Evolutionary conservation across 2,888 invertebrate genomes (phyloP).

Genomic region (Maniola hyperantus): DNA sequence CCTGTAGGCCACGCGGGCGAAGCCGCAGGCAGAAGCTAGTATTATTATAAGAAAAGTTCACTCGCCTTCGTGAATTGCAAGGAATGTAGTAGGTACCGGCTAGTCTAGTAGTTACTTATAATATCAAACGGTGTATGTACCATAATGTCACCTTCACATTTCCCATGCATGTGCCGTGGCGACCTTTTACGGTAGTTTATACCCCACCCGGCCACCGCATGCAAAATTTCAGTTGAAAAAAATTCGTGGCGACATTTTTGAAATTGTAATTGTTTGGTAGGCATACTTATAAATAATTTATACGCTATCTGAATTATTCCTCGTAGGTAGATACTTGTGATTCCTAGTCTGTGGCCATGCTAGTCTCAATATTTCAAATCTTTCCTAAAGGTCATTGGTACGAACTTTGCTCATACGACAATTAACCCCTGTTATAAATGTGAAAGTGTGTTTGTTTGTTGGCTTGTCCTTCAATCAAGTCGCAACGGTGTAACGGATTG

Average conservation of each 20-base stretch:
- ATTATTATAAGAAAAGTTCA: too few species aligned
- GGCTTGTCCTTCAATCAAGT: too few species aligned
- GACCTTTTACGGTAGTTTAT: constrained; percentile 34
- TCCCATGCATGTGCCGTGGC: constrained; percentile 24
- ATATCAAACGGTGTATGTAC: not conserved
- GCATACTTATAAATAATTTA: constrained; percentile 52
- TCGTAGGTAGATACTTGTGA: not conserved
- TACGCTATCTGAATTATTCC: constrained; percentile 31
- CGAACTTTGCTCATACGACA: not conserved
- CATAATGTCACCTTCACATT: constrained; percentile 36
- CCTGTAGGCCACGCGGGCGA: too few species aligned
- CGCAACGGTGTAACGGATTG: too few species aligned
- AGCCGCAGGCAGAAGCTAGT: too few species aligned
- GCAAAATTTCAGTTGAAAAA: constrained; percentile 49
- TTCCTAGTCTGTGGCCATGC: constrained; percentile 8
- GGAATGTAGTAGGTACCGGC: too few species aligned
- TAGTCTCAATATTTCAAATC: not conserved
- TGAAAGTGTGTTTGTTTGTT: too few species aligned
- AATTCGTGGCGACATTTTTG: constrained; percentile 53
- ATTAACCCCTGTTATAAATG: too few species aligned
- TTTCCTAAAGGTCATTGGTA: constrained; percentile 6
- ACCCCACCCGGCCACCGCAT: constrained; percentile 31
- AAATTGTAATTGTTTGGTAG: constrained; percentile 54
- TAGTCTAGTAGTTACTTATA: not conserved
- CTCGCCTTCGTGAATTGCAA: too few species aligned